A percentile compares a stretch with the other conserved stretches of the same genome.
These are phyloP conservation scores for Dermolepida albohirtum DNA, from an alignment of 2,888 invertebrate genomes.

Conservation along the genomic window DNA sequence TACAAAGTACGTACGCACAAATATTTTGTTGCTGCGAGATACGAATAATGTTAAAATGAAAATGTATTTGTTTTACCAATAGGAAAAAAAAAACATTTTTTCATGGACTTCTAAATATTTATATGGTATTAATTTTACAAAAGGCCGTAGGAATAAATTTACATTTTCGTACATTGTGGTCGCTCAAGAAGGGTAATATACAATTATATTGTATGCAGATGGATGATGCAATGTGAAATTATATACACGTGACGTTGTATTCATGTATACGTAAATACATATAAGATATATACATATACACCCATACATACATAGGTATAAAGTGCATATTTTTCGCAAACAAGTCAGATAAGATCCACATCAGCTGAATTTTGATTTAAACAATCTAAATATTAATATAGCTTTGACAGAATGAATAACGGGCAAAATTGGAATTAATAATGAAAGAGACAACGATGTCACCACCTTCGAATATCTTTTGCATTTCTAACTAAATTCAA, in stretches of 20 bases:
- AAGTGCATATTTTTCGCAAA: constrained; percentile 4
- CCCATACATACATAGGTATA: too few relatives aligned
- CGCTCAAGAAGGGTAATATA: constrained; percentile 22
- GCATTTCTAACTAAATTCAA: too few relatives aligned
- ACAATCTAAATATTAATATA: constrained; percentile 27
- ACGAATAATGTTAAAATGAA: too few relatives aligned
- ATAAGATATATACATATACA: neutral
- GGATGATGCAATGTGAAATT: constrained; percentile 2
- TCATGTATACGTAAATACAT: neutral
- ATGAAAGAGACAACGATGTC: too few relatives aligned
- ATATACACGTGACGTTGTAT: constrained; percentile 23
- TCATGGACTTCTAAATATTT: constrained; percentile 27
- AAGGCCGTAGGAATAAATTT: constrained; percentile 29
- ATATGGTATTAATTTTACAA: constrained; percentile 40
- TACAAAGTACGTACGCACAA: too few relatives aligned
- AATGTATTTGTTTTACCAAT: too few relatives aligned
- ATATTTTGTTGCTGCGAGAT: too few relatives aligned
- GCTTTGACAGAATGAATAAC: too few relatives aligned
- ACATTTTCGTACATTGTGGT: constrained; percentile 23
- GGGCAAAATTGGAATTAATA: too few relatives aligned
- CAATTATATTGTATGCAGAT: constrained; percentile 44
- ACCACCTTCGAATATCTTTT: too few relatives aligned
- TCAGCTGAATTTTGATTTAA: constrained; percentile 14
- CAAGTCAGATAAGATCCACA: constrained; percentile 4
- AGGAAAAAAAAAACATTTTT: too few relatives aligned